Percentiles rank a stretch among this genome's conserved stretches.
Evolutionary conservation across 2,888 invertebrate genomes (phyloP).

Genomic region (Sinhomidia bicolor): DNA sequence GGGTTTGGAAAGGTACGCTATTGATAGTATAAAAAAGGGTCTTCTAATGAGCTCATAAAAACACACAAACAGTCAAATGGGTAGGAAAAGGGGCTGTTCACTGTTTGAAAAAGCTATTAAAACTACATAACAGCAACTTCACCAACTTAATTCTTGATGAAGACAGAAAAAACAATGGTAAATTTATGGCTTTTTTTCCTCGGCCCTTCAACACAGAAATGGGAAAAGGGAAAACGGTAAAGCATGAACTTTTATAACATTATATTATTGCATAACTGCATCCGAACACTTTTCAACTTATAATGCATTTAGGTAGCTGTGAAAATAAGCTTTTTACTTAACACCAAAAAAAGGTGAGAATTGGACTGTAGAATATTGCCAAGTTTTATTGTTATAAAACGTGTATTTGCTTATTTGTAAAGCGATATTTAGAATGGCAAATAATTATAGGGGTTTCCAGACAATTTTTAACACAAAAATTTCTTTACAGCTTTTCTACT

Average conservation of each 20-base stretch:
- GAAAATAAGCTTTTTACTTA: no score
- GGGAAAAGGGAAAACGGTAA: not conserved
- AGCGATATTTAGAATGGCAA: no score
- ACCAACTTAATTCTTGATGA: constrained; percentile 52
- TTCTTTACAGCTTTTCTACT: no score
- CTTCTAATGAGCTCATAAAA: constrained; percentile 69
- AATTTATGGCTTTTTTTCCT: constrained; percentile 56
- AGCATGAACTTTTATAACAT: not conserved
- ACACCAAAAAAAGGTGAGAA: no score
- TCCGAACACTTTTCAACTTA: no score
- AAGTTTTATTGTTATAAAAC: no score
- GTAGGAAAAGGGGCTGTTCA: constrained; percentile 67
- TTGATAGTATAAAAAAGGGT: constrained; percentile 59
- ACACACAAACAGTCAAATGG: constrained; percentile 72
- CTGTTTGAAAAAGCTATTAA: constrained; percentile 65
- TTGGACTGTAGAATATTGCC: no score
- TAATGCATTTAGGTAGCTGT: not conserved
- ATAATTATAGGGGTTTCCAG: no score
- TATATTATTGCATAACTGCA: not conserved
- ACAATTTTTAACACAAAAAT: no score
- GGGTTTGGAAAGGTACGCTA: constrained; percentile 35
- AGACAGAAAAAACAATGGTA: constrained; percentile 61
- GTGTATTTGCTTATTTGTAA: no score
- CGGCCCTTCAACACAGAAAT: not conserved
- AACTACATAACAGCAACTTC: constrained; percentile 9